phyloP scores from a whole-genome alignment of 2,888 invertebrate species.

The Deilephila porcellus region DNA sequence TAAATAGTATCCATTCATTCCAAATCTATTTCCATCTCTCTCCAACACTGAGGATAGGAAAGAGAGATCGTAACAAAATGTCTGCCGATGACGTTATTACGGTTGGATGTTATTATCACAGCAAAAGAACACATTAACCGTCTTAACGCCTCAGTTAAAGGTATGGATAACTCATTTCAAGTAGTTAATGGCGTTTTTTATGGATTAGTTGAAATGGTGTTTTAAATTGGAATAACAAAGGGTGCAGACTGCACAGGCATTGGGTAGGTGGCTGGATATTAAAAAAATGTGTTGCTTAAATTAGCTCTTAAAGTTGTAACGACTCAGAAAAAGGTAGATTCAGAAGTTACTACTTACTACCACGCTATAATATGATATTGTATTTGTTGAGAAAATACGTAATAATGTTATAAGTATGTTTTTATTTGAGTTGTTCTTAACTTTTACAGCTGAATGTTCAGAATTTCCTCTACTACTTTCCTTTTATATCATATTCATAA shows the following conservation, averaged over 20 bases:
- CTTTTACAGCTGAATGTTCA: too few species aligned
- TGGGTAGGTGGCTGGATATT: too few species aligned
- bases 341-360: too few species aligned
- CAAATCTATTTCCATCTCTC: conserved; percentile 46
- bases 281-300: too few species aligned
- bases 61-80: conserved; percentile 52
- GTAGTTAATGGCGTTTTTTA: conserved; percentile 40
- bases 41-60: conserved; percentile 47
- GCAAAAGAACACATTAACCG: conserved; percentile 48
- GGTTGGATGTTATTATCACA: conserved; percentile 26
- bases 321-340: too few species aligned
- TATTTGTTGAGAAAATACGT: too few species aligned
- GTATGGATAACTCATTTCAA: conserved; percentile 46
- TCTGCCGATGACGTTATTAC: conserved; percentile 41
- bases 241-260: too few species aligned
- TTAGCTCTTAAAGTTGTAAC: not conserved
- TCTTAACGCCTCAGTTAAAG: conserved; percentile 47
- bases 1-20: conserved; percentile 62
- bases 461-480: too few species aligned
- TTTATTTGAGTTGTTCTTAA: too few species aligned
- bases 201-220: conserved; percentile 28
- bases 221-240: conserved; percentile 26
- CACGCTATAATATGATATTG: too few species aligned
- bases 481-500: too few species aligned
- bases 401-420: too few species aligned